phyloP scores from a whole-genome alignment of 2,113 vertebrate species.

The Amphiprion percula region DNA sequence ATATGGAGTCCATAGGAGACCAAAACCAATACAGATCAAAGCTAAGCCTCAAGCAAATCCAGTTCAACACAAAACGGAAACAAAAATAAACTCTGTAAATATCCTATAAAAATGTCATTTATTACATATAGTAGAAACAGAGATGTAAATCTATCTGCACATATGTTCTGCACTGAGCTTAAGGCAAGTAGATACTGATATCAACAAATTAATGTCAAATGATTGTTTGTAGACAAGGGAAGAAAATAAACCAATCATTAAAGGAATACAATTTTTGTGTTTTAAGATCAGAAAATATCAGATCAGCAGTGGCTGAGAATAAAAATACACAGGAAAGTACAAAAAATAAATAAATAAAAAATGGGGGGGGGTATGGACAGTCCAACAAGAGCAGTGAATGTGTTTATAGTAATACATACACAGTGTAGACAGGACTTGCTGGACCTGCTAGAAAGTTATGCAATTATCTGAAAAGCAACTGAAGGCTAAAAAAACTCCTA shows the following conservation, averaged over 20 bases:
- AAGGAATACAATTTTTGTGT: background rate
- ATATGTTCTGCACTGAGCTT: conserved; percentile 12
- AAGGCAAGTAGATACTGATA: conserved; percentile 19
- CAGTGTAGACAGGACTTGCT: background rate
- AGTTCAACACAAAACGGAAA: conserved; percentile 7
- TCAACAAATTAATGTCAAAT: conserved; percentile 22
- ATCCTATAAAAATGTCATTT: background rate
- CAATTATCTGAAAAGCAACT: conserved; percentile 1
- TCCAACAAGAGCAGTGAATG: background rate
- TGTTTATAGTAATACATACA: background rate
- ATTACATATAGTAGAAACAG: background rate
- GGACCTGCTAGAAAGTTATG: background rate
- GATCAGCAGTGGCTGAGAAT: background rate
- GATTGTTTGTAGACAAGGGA: background rate
- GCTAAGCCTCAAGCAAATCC: conserved; percentile 9
- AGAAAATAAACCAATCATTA: conserved; percentile 14
- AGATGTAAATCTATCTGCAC: background rate
- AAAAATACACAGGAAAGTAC: background rate
- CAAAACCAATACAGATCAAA: conserved; percentile 13
- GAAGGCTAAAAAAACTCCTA: background rate
- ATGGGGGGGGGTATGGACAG: background rate
- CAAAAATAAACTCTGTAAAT: conserved; percentile 19
- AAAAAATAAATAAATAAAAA: background rate
- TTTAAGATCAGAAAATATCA: conserved; percentile 12
- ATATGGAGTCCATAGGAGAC: background rate